A percentile compares a stretch with the other conserved stretches of the same genome.
These are phyloP conservation scores for Ailurus styani DNA, from an alignment of 2,113 vertebrate species.

Conservation along the genomic window DNA sequence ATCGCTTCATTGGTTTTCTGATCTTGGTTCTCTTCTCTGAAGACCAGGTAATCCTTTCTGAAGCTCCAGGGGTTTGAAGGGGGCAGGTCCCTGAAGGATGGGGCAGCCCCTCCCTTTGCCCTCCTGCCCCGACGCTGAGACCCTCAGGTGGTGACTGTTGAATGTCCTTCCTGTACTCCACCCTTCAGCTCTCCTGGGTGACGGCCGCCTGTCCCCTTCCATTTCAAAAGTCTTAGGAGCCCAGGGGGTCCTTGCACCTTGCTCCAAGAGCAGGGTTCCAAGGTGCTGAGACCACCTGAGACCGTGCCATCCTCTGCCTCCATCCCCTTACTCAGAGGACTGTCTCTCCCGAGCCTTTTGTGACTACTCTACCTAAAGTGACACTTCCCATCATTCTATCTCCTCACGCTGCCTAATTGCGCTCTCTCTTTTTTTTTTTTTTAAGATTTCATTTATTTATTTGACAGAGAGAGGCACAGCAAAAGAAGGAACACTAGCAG, in stretches of 20 bases:
- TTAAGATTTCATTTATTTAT: too few relatives aligned
- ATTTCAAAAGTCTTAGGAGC: background rate
- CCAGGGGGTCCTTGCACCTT: background rate
- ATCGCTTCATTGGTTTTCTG: background rate
- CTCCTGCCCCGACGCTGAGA: background rate
- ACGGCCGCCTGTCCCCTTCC: background rate
- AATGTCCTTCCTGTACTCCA: background rate
- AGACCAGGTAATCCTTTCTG: background rate
- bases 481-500: too few relatives aligned
- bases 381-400: background rate
- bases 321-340: background rate
- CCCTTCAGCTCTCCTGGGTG: background rate
- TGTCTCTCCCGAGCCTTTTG: background rate
- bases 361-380: background rate
- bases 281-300: background rate
- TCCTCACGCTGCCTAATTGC: background rate
- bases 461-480: too few relatives aligned
- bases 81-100: background rate
- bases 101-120: background rate
- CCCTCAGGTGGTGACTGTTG: background rate
- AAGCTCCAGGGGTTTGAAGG: background rate
- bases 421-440: background rate
- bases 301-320: background rate
- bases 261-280: background rate
- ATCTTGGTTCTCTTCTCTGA: background rate